phyloP scores from a whole-genome alignment of 2,797 vertebrate species.

The Chelmon rostratus region DNA sequence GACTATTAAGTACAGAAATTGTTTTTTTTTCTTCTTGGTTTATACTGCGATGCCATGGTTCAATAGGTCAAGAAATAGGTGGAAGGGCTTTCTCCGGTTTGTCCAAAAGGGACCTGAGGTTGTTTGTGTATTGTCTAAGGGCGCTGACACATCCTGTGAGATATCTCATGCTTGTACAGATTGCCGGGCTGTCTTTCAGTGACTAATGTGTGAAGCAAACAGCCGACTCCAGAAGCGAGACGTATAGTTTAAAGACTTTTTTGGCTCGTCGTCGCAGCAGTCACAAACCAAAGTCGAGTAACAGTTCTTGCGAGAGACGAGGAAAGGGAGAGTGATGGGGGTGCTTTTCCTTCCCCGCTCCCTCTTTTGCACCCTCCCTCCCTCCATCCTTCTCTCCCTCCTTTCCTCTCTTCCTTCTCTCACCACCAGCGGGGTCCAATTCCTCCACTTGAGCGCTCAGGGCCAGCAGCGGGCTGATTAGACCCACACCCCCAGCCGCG shows the following conservation, averaged over 20 bases:
- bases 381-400: constrained; percentile 36
- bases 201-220: constrained; percentile 64
- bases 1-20: constrained; percentile 62
- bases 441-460: constrained; percentile 98
- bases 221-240: constrained; percentile 24
- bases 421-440: constrained; percentile 88
- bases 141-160: constrained; percentile 76
- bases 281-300: constrained; percentile 57
- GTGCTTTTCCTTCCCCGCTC: constrained; percentile 45
- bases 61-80: constrained; percentile 69
- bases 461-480: constrained; percentile 94
- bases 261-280: constrained; percentile 55
- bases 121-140: constrained; percentile 79
- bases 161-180: constrained; percentile 61
- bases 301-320: constrained; percentile 55
- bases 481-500: constrained; percentile 91
- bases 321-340: constrained; percentile 57
- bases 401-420: constrained; percentile 63
- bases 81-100: constrained; percentile 64
- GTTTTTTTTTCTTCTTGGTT: constrained; percentile 59
- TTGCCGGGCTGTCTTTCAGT: constrained; percentile 48
- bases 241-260: constrained; percentile 33
- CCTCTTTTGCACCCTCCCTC: constrained; percentile 23
- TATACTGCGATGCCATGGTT: constrained; percentile 53
- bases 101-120: constrained; percentile 61